Evolutionary conservation across 2,888 invertebrate genomes (phyloP).

Genomic region (Bhutanitis thaidina): DNA sequence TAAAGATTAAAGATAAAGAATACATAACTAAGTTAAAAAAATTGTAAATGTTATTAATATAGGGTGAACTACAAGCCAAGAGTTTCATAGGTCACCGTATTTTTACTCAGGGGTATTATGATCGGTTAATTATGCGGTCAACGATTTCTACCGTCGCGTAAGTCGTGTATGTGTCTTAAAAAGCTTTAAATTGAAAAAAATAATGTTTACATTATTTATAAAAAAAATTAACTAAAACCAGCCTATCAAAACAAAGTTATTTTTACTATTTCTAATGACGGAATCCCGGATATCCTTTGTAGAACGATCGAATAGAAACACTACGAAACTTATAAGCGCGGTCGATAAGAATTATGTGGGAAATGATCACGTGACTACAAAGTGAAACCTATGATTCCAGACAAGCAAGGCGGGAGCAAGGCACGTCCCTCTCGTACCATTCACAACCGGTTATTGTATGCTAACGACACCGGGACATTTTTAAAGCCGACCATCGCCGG

Average conservation of each 20-base stretch:
- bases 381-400: conserved; percentile 43
- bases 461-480: conserved; percentile 60
- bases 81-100: no score
- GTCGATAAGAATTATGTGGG: conserved; percentile 34
- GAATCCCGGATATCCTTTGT: conserved; percentile 5
- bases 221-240: no score
- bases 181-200: no score
- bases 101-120: no score
- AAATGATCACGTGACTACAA: conserved; percentile 56
- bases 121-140: no score
- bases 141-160: no score
- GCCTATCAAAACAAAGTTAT: background rate
- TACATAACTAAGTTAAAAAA: no score
- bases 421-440: conserved; percentile 44
- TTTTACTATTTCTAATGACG: background rate
- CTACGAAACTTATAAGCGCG: background rate
- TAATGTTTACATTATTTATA: no score
- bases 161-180: no score
- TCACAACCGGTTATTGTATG: conserved; percentile 72
- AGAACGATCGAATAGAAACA: background rate
- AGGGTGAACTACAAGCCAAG: no score
- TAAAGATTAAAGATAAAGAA: no score
- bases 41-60: no score
- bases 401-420: conserved; percentile 30
- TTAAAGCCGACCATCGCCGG: conserved; percentile 36